Conservation (phyloP, 2,113 vertebrate species). For the Hirundichthys speculiger region DNA sequence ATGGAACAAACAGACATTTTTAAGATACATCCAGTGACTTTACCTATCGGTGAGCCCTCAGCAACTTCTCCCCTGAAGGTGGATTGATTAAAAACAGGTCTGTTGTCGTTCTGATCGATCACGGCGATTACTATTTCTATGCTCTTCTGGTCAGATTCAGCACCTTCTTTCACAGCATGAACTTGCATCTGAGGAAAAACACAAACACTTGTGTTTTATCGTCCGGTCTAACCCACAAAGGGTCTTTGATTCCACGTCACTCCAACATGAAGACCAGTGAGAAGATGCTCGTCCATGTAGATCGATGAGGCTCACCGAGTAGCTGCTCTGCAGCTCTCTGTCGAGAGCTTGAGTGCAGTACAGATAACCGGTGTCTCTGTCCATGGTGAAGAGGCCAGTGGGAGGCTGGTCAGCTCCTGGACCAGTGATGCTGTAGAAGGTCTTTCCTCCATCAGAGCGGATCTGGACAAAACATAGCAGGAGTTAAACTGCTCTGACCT, state of each 20-base stretch:
- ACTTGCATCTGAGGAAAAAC: conserved; percentile 59
- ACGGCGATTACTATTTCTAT: conserved; percentile 73
- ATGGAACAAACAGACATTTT: no score
- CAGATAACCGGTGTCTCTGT: conserved; percentile 37
- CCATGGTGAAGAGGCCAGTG: conserved; percentile 56
- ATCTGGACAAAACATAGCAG: no score
- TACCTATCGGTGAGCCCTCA: conserved; percentile 68
- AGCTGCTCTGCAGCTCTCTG: conserved; percentile 45
- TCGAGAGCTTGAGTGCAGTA: conserved; percentile 69
- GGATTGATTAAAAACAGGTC: conserved; percentile 61
- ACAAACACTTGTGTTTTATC: background rate
- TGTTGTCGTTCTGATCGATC: conserved; percentile 78
- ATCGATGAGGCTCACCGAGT: conserved; percentile 16
- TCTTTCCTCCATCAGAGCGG: no score
- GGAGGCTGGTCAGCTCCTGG: conserved; percentile 69
- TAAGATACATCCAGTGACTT: background rate
- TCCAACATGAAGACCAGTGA: background rate
- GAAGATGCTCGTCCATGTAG: background rate
- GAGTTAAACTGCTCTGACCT: no score
- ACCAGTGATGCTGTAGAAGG: conserved; percentile 71
- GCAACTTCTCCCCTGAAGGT: conserved; percentile 65
- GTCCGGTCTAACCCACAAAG: background rate
- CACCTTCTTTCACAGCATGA: conserved; percentile 18
- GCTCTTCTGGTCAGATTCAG: conserved; percentile 11
- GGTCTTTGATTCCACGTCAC: background rate